Base-by-base conservation (phyloP, 2,113 vertebrate genomes). In the Cichladusa arquata region DNA sequence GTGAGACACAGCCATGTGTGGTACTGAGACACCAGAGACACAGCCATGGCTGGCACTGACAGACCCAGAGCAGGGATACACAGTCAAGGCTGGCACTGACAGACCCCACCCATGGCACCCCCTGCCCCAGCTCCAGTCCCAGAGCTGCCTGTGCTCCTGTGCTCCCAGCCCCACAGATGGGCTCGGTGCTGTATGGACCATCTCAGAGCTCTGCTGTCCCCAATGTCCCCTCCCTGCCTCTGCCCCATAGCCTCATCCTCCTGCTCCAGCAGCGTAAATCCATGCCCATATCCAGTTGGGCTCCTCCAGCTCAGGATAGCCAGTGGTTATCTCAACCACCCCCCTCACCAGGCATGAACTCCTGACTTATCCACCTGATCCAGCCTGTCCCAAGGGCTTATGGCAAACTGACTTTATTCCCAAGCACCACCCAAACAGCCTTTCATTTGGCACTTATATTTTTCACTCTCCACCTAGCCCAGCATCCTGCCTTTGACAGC, bases 121-220 rank as follows among this genome's bases (percentile, higher is more conserved):
- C 51, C 34, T 44, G 40, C 36, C 50, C 76, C 0, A 0, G 40
- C 62, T 12, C 48, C 78, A n/a, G n/a, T 54, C 81, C 88, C 74
- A 51, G 3, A 78, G 42, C 56, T 51, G 56, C 78, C 65, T 5
- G 0, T 1, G 1, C 9, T 3, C 36, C 53, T 23, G 10, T 1
- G 2, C 56, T 64, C n/a, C 60, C 72, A 31, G 31, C 54, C 60
- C 66, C 10, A 2, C 3, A 1, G n/a, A 2, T 22, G 66, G 69
- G 47, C 56, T 87, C 1, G 0, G 70, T 15, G 65, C 4, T 12
- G 19, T 9, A 7, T 0, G 28, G n/a, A 29, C 10, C 13, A 2
- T 6, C 61, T 29, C 4, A 0, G 50, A 24, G 60, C 16, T 24
- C 31, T 48, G 23, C 56, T 70, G 78, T 17, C 28, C 45, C 65